Conservation (phyloP, 2,113 vertebrate genomes). For the Plectropomus leopardus region DNA sequence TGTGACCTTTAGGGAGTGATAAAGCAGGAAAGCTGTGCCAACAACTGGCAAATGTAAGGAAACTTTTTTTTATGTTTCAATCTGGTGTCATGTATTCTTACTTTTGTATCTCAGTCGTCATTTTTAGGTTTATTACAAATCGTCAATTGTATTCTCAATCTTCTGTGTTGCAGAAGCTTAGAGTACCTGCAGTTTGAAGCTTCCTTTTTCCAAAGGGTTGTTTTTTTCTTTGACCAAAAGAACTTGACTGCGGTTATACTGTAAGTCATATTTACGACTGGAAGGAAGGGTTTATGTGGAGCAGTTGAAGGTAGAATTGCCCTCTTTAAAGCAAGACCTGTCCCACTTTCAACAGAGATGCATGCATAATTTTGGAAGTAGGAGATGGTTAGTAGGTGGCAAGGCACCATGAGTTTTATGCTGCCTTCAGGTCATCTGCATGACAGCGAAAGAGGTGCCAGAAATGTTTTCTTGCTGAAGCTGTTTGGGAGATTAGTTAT, state of each 20-base stretch:
- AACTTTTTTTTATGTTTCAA: background rate
- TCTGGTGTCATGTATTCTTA: conserved; percentile 32
- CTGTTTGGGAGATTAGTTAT: conserved; percentile 1
- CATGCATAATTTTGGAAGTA: conserved; percentile 48
- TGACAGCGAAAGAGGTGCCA: background rate
- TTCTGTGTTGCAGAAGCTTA: background rate
- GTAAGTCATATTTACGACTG: conserved; percentile 43
- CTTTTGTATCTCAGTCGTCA: conserved; percentile 36
- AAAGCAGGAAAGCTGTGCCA: conserved; percentile 27
- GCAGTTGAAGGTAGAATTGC: conserved; percentile 47
- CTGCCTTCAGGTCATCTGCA: conserved; percentile 27
- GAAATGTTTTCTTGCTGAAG: background rate
- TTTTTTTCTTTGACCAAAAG: conserved; percentile 9
- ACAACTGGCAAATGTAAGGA: conserved; percentile 26
- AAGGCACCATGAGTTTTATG: conserved; percentile 18
- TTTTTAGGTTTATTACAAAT: conserved; percentile 26
- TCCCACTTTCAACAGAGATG: conserved; percentile 41
- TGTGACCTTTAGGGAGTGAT: conserved; percentile 50
- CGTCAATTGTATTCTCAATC: conserved; percentile 16
- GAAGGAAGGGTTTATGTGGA: conserved; percentile 48
- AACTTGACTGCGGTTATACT: conserved; percentile 10
- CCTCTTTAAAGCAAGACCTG: conserved; percentile 55
- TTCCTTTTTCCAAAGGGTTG: background rate
- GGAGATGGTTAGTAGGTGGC: conserved; percentile 40
- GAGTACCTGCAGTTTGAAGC: background rate